A percentile compares a stretch with the other conserved stretches of the same genome.
These are phyloP conservation scores for Seriola dumerili DNA, from an alignment of 2,113 vertebrate species.

Conservation along the genomic window DNA sequence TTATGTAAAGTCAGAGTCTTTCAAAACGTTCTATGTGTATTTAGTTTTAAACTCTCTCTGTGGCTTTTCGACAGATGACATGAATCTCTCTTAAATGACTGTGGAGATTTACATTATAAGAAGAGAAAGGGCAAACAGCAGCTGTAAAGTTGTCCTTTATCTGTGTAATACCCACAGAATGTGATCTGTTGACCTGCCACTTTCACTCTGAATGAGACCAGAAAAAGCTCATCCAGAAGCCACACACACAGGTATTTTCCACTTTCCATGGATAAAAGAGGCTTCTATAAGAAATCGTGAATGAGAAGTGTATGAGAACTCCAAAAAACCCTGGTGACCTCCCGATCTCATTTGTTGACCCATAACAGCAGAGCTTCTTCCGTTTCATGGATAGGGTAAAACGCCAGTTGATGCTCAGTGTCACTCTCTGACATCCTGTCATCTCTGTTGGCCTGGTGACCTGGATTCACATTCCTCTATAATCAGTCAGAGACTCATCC, in stretches of 20 bases:
- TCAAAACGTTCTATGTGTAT: background rate
- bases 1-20: background rate
- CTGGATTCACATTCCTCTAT: conserved; percentile 42
- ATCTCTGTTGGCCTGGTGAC: conserved; percentile 47
- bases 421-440: conserved; percentile 39
- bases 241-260: background rate
- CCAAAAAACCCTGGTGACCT: conserved; percentile 26
- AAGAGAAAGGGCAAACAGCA: conserved; percentile 13
- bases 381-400: conserved; percentile 35
- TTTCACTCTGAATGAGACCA: conserved; percentile 35
- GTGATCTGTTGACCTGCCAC: conserved; percentile 27
- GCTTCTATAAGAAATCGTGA: conserved; percentile 37
- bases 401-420: background rate
- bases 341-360: conserved; percentile 58
- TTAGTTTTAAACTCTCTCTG: background rate
- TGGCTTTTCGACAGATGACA: background rate
- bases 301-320: background rate
- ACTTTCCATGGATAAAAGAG: conserved; percentile 33
- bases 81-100: background rate
- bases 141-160: conserved; percentile 18
- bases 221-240: conserved; percentile 48
- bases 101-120: background rate
- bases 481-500: conserved; percentile 27
- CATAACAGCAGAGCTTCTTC: background rate
- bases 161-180: conserved; percentile 9